Evolutionary conservation across 2,797 vertebrate genomes (phyloP).

Genomic region (Urocyon cinereoargenteus): DNA sequence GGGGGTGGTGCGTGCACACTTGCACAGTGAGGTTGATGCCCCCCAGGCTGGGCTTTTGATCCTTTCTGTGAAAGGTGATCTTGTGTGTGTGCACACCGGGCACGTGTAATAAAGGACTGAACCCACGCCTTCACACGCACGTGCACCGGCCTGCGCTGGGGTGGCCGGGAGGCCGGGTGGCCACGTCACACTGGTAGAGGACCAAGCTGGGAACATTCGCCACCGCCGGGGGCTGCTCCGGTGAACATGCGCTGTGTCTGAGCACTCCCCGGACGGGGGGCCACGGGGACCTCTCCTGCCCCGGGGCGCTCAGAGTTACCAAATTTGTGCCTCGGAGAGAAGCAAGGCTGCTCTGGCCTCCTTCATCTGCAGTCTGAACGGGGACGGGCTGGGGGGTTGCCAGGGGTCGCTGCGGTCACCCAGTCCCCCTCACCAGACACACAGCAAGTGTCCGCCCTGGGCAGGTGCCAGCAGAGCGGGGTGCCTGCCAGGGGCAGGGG

Average conservation of each 20-base stretch:
- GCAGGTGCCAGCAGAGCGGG: fast-evolving
- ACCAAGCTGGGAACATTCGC: no score
- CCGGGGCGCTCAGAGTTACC: fast-evolving
- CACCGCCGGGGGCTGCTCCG: not conserved
- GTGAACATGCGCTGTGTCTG: fast-evolving
- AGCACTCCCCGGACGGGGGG: fast-evolving
- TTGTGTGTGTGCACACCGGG: fast-evolving
- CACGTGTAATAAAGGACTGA: not conserved
- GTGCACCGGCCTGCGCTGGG: fast-evolving
- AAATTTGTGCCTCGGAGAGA: fast-evolving
- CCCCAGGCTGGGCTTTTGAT: not conserved
- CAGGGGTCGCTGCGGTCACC: not conserved
- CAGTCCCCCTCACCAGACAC: not conserved
- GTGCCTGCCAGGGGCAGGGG: not conserved
- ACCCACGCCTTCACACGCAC: fast-evolving
- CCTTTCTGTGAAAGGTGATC: not conserved
- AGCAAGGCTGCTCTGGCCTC: not conserved
- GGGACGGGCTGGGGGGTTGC: not conserved
- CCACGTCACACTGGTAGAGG: fast-evolving
- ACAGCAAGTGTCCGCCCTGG: not conserved
- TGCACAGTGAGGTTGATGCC: not conserved
- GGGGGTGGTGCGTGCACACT: not conserved
- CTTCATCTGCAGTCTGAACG: fast-evolving
- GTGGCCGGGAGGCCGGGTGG: fast-evolving
- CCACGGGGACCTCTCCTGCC: no score